Percentiles rank a stretch among this genome's conserved stretches.
Evolutionary conservation across 2,113 vertebrate genomes (phyloP).

Genomic region (Baryphthengus martii): DNA sequence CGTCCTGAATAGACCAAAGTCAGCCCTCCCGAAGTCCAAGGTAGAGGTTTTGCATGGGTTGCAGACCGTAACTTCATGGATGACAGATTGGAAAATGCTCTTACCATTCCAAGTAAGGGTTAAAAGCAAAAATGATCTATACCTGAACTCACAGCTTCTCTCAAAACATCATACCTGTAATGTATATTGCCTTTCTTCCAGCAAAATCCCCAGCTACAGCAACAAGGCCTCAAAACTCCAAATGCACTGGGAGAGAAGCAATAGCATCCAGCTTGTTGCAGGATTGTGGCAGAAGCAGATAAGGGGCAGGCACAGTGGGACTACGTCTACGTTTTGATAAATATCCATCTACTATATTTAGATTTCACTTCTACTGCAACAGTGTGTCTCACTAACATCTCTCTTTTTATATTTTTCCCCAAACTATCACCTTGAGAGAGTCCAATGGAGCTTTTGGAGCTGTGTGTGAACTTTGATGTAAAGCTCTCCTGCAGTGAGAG

Average conservation of each 20-base stretch:
- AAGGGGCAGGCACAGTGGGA: not conserved
- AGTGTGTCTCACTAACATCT: not conserved
- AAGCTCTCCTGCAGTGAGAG: slow-evolving; percentile 13
- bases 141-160: not conserved
- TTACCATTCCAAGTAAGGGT: not conserved
- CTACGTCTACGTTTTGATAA: not conserved
- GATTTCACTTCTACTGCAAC: not conserved
- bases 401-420: not conserved
- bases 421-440: slow-evolving; percentile 5
- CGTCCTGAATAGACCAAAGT: no score
- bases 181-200: not conserved
- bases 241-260: not conserved
- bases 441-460: slow-evolving; percentile 7
- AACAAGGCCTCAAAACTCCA: not conserved
- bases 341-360: not conserved
- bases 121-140: not conserved
- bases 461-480: not conserved
- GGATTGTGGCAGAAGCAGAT: not conserved
- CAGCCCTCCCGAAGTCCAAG: no score
- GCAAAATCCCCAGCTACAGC: not conserved
- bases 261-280: not conserved
- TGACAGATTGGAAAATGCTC: not conserved
- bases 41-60: no score
- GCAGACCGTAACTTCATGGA: not conserved
- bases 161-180: not conserved